A percentile compares a stretch with the other conserved stretches of the same genome.
Conservation (phyloP, 2,888 invertebrate species). For the Lissocephala sabroskyi region DNA sequence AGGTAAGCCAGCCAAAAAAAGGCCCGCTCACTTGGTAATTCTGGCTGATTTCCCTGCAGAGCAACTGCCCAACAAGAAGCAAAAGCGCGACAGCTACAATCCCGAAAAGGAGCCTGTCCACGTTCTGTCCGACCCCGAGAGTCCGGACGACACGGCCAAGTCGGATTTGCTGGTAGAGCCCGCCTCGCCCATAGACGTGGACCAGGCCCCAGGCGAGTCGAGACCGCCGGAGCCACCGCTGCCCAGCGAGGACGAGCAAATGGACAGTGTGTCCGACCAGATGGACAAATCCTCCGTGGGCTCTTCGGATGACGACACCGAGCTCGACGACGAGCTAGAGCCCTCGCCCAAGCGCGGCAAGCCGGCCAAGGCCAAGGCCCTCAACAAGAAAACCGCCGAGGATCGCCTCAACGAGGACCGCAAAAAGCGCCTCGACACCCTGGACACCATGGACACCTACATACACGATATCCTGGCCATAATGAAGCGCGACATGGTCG, state of each 20-base stretch:
- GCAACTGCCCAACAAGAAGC: slow-evolving; percentile 51
- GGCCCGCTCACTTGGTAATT: too few relatives aligned
- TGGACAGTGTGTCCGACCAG: slow-evolving; percentile 36
- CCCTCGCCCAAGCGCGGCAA: slow-evolving; percentile 34
- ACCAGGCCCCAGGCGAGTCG: too few relatives aligned
- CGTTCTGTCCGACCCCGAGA: slow-evolving; percentile 16
- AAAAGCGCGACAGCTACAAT: slow-evolving; percentile 43
- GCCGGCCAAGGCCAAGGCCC: slow-evolving; percentile 41
- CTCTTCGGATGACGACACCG: slow-evolving; percentile 45
- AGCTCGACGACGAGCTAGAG: slow-evolving; percentile 38
- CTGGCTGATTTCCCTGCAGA: slow-evolving; percentile 32
- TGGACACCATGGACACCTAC: slow-evolving; percentile 71
- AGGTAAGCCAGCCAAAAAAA: slow-evolving; percentile 54
- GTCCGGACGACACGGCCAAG: slow-evolving; percentile 9
- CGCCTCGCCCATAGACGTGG: too few relatives aligned
- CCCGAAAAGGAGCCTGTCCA: slow-evolving; percentile 26
- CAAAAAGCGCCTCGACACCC: slow-evolving; percentile 63
- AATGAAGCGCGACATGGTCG: slow-evolving; percentile 66
- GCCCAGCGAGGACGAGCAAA: slow-evolving; percentile 33
- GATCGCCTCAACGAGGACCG: slow-evolving; percentile 67
- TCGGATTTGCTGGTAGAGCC: background rate
- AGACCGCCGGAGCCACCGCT: background rate
- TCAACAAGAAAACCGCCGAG: slow-evolving; percentile 57
- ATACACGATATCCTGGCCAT: slow-evolving; percentile 69
- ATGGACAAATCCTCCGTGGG: slow-evolving; percentile 34